Conservation (phyloP, 1,140 invertebrate genomes). For the Drosophila tsacasi region DNA sequence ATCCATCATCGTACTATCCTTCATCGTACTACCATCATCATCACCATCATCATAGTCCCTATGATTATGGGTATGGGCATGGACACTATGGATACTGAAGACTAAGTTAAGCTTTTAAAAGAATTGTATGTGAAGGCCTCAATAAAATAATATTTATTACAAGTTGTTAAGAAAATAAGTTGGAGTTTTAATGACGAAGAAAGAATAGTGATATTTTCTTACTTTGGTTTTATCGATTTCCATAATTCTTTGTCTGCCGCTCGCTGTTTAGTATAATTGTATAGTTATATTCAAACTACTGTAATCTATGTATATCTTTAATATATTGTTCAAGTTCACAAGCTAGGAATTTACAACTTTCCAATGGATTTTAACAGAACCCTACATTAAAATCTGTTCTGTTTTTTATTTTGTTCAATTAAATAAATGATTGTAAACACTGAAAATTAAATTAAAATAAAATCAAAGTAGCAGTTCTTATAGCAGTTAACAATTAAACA, state of each 20-base stretch:
- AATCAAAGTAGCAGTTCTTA: neutral
- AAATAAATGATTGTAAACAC: neutral
- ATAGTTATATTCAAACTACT: too few relatives aligned
- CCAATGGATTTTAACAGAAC: too few relatives aligned
- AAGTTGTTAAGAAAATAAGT: neutral
- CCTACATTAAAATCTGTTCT: too few relatives aligned
- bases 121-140: too few relatives aligned
- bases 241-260: neutral
- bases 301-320: too few relatives aligned
- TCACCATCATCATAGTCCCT: slow-evolving; percentile 23
- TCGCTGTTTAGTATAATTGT: too few relatives aligned
- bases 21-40: slow-evolving; percentile 23
- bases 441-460: neutral
- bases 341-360: too few relatives aligned
- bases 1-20: slow-evolving; percentile 18
- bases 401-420: too few relatives aligned
- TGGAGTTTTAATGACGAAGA: neutral
- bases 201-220: too few relatives aligned
- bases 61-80: slow-evolving; percentile 34
- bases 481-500: neutral
- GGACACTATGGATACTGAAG: slow-evolving; percentile 14
- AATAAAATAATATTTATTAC: slow-evolving; percentile 24
- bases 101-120: neutral
- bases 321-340: too few relatives aligned
- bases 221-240: neutral